Evolutionary conservation across 23 tunicate species (phyloP).

Genomic region (Halocynthia aurantium): DNA sequence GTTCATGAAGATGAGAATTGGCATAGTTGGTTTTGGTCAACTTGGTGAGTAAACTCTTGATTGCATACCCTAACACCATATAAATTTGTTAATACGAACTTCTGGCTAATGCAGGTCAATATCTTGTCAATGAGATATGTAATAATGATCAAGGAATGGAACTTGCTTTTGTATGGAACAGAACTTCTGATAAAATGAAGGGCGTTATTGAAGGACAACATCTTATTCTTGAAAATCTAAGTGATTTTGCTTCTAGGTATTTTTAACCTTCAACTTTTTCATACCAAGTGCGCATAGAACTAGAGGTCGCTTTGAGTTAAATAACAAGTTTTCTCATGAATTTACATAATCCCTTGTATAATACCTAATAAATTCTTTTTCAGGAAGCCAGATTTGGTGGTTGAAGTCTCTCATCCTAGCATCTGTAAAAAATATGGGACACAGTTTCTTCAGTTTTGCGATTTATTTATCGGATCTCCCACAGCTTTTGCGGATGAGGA

Average conservation of each 20-base stretch:
- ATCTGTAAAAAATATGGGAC: conserved; percentile 48
- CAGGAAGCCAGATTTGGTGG: conserved; percentile 52
- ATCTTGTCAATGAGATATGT: conserved; percentile 30
- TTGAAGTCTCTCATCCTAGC: conserved; percentile 90
- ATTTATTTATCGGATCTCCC: conserved; percentile 81
- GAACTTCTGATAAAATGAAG: conserved; percentile 35
- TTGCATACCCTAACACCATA: no score
- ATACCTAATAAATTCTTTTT: neutral
- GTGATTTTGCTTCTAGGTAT: conserved; percentile 16
- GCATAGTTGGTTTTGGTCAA: conserved; percentile 70
- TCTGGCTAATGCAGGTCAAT: conserved; percentile 23
- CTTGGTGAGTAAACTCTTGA: conserved; percentile 11
- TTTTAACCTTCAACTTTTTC: no score
- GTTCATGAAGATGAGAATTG: conserved; percentile 47
- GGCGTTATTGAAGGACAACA: neutral
- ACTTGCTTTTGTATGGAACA: conserved; percentile 82
- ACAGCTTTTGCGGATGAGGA: conserved; percentile 45
- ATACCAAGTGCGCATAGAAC: no score
- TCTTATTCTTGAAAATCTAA: conserved; percentile 38
- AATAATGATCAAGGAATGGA: conserved; percentile 43
- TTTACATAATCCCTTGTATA: neutral
- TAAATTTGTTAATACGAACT: neutral
- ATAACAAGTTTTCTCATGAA: neutral
- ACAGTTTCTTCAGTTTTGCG: conserved; percentile 38
- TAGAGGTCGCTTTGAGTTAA: conserved; percentile 1